A percentile compares a stretch with the other conserved stretches of the same genome.
Evolutionary conservation across 2,888 invertebrate genomes (phyloP).

Genomic region (Ophioninae sp.): DNA sequence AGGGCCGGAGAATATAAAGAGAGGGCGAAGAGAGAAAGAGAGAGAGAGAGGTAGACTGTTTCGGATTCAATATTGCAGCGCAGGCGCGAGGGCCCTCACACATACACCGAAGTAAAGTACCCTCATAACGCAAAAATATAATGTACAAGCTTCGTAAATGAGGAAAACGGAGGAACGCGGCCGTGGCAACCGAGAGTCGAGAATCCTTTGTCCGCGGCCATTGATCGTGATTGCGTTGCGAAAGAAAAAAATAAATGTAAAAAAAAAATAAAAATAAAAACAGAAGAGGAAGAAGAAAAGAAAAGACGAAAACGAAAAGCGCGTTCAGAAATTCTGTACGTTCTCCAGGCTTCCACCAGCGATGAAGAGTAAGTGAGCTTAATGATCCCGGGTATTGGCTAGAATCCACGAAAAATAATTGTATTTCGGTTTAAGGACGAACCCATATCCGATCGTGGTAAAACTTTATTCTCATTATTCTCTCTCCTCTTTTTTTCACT

Average conservation of each 20-base stretch:
- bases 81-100: conserved; percentile 67
- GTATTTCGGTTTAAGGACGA: conserved; percentile 23
- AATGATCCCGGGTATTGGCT: background rate
- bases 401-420: conserved; percentile 6
- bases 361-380: background rate
- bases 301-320: background rate
- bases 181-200: conserved; percentile 3
- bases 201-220: conserved; percentile 18
- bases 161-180: conserved; percentile 9
- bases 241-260: no score
- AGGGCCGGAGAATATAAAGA: conserved; percentile 1
- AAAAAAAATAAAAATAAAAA: no score
- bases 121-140: background rate
- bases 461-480: conserved; percentile 9
- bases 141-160: background rate
- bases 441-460: conserved; percentile 30
- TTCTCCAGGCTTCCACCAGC: background rate
- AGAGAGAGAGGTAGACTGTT: conserved; percentile 57
- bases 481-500: no score
- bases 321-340: background rate
- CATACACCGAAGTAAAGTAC: conserved; percentile 7
- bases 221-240: conserved; percentile 37
- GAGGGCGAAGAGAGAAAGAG: conserved; percentile 24
- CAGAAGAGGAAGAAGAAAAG: background rate
- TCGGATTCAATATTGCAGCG: conserved; percentile 73